phyloP scores from a whole-genome alignment of 2,113 vertebrate genomes.

The Thunnus maccoyii region DNA sequence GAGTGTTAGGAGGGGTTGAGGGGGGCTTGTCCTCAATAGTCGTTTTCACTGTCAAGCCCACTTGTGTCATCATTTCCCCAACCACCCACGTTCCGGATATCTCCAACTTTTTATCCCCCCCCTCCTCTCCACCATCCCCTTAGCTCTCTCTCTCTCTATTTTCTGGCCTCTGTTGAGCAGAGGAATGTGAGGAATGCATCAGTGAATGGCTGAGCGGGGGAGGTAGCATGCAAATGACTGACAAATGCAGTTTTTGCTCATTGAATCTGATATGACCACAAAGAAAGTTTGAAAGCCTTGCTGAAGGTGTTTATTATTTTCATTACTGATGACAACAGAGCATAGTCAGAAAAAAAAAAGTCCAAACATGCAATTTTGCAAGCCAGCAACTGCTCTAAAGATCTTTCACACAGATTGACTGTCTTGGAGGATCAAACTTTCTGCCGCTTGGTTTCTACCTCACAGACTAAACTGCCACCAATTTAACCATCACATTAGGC shows the following conservation, averaged over 20 bases:
- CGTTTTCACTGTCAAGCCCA: slow-evolving; percentile 30
- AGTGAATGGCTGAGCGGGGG: slow-evolving; percentile 33
- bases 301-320: not conserved
- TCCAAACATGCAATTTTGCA: not conserved
- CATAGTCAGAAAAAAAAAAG: not conserved
- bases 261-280: not conserved
- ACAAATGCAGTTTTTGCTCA: not conserved
- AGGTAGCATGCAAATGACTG: slow-evolving; percentile 26
- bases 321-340: not conserved
- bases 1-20: not conserved
- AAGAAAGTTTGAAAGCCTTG: not conserved
- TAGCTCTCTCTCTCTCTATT: not conserved
- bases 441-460: not conserved
- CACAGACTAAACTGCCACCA: slow-evolving; percentile 17
- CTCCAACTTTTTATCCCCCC: slow-evolving; percentile 27
- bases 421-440: slow-evolving; percentile 52
- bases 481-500: slow-evolving; percentile 47
- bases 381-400: not conserved
- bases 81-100: slow-evolving; percentile 70
- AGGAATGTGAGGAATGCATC: slow-evolving; percentile 73
- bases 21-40: slow-evolving; percentile 39
- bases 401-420: not conserved
- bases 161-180: slow-evolving; percentile 43
- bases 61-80: slow-evolving; percentile 68
- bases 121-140: not conserved